These are phyloP conservation scores for Yponomeuta plumbellus DNA, from an alignment of 2,888 invertebrate genomes.

Conservation along the genomic window DNA sequence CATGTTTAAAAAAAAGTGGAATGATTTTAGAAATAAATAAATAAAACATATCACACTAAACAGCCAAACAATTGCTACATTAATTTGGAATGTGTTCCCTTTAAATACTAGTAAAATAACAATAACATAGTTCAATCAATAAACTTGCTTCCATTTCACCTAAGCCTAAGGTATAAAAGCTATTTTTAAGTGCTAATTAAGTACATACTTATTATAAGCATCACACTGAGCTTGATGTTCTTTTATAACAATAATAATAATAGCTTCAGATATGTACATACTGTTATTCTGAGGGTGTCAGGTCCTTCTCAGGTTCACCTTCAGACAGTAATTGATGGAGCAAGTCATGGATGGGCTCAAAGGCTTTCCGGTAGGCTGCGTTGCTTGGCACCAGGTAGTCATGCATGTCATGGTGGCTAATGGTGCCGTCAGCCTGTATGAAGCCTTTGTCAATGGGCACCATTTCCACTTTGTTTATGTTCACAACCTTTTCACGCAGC, in stretches of 20 bases:
- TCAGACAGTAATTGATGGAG: constrained; percentile 85
- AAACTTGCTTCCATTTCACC: constrained; percentile 32
- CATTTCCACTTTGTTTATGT: constrained; percentile 83
- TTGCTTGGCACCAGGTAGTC: constrained; percentile 93
- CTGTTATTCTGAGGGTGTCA: constrained; percentile 81
- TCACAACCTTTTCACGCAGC: constrained; percentile 79
- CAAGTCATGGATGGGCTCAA: constrained; percentile 89
- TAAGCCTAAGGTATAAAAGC: constrained; percentile 66
- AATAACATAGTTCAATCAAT: constrained; percentile 28
- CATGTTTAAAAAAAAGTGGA: not conserved
- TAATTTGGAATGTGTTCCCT: constrained; percentile 68
- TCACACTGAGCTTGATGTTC: constrained; percentile 65
- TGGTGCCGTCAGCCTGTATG: constrained; percentile 85
- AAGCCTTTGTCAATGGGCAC: constrained; percentile 88
- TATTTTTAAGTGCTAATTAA: constrained; percentile 41
- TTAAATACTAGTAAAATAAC: constrained; percentile 42
- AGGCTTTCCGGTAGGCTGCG: constrained; percentile 90
- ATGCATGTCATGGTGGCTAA: constrained; percentile 93
- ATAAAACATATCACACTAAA: not conserved
- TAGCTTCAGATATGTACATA: constrained; percentile 20
- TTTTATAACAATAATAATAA: constrained; percentile 27
- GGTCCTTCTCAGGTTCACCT: constrained; percentile 84
- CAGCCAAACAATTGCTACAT: constrained; percentile 33
- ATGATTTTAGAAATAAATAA: constrained; percentile 1
- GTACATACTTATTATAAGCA: constrained; percentile 23